Evolutionary conservation across 2,797 vertebrate species (phyloP), one percentile per base, ranked within the genome.

Genomic region (Hydrocynus forskahlii): DNA sequence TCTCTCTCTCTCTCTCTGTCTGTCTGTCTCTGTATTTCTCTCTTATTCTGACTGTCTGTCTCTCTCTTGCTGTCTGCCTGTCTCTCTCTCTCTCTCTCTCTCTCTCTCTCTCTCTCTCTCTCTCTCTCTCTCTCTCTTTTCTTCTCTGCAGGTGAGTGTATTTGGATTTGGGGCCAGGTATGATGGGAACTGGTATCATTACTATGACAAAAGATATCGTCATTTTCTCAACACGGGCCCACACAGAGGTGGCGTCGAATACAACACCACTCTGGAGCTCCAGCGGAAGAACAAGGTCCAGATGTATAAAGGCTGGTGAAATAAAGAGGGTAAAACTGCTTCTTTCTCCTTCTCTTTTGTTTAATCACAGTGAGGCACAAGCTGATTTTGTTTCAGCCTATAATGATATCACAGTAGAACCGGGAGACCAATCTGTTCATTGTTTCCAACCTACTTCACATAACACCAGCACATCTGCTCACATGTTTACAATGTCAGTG

Each of bases 101-200:
- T 3, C n/a, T 23, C 21, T 9, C 54, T 57, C 54, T 59, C 57
- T 59, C n/a, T 59, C 17, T n/a, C 54, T 57, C 54, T n/a, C 19
- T 57, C 54, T 57, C 54, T 57, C 5, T n/a, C 54, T 57, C 54
- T 59, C 17, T 19, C 0, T 59, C 55, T 14, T 5, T 23, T n/a
- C 10, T 57, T 23, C 17, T 73, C 9, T 70, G 7, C 74, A 85
- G 81, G 78, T 85, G 21, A 82, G 64, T 17, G 23, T 62, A 0
- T 85, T 85, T 35, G 81, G 74, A 21, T 85, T 85, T 63, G 84
- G 84, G 5, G 62, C 81, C 1, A 75, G 54, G 7, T 10, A 57
- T 12, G 35, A 80, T 60, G 77, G 84, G 76, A 73, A 35, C 19
- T 82, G 83, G 83, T 13, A 52, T 16, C 83, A 85, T 21, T 85